Base-by-base conservation (phyloP, 2,888 invertebrate species). In the Diadromus collaris region DNA sequence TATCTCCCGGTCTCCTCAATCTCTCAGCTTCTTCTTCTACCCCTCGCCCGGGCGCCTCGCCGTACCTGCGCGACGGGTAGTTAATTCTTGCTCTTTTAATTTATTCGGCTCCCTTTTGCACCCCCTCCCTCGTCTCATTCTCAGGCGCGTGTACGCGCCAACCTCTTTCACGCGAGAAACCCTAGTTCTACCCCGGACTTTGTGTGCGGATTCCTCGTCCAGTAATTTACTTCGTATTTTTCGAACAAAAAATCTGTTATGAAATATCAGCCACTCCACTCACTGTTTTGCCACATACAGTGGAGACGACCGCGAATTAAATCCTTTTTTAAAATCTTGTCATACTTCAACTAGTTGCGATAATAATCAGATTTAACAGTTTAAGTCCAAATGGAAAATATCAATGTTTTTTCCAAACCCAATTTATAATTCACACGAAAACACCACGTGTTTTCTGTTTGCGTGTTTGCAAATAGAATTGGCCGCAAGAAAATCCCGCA, bases 41-140 rank as follows among this genome's bases (percentile, higher is more conserved):
- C 21, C 29, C 34, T 13, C 46, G 29, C 24, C 21, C 38, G 4
- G 46, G 41, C 38, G 32, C 38, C 54, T 32, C 56, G 34, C 56
- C 38, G 44, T 58, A 9, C 61, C 27, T 67, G 38, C 48, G 24
- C 51, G 63, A 56, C 60, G 24, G 68, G 60, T 65, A 79, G 63
- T 79, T 65, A 74, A 79, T 79, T 71, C 79, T 72, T 76, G 63
- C 68, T 58, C 76, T 72, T 79, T 76, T 75, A 76, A 76, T 79
- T 79, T 79, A 79, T 79, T 72, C 72, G 41, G 16, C 46, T 75
- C 63, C 72, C 61, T 60, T 65, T 64, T 60, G 46, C 21, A 21
- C 69, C 38, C 56, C 58, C 46, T 4, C 48, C 5, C 24, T 60
- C 21, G 21, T 24, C 19, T 29, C 13, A 29, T 27, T 38, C 46